Base-by-base conservation (phyloP, 92 coral and sea anemone species). In the Porites lobata region DNA sequence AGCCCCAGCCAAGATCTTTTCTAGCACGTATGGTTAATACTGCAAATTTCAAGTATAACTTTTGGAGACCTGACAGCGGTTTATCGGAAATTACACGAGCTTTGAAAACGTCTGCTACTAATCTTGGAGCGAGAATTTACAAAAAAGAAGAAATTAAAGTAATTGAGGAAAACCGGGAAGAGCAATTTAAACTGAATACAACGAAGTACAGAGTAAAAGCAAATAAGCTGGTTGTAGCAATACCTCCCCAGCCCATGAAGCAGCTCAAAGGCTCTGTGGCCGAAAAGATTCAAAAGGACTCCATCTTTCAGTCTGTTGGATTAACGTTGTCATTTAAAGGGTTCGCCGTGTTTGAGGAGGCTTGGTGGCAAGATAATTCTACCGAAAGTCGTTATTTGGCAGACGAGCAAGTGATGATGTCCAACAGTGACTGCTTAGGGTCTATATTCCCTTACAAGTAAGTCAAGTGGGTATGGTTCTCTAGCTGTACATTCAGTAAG, bases 351-450 rank as follows among this genome's bases (percentile, higher is more conserved):
- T 87, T 65, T 20, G 51, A 72, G 81, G n/a, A 87, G 71, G 86
- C 91, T 18, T 87, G 91, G 86, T 87, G 86, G 91, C 72, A 80
- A 63, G 52, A 15, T 20, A 51, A 56, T 47, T 72, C 69, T 15
- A 52, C 71, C 38, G 80, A 67, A 65, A 50, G 79, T 50, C 79
- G 72, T 21, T 63, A 75, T 6, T 68, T 87, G 76, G 72, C 69
- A 22, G 75, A 72, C 65, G 76, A 82, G 6, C 92, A 89, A 68
- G 22, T 15, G 52, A 83, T 79, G 75, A 10, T 85, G 59, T 85
- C 95, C 8, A 83, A 57, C 65, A 82, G 90, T 47, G 90, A 85
- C 83, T 92, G 95, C 56, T 71, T 92, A 20, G 89, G 94, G 9
- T 47, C 20, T 14, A 65, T 61, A 56, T 88, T 74, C 65, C 92